Evolutionary conservation across 2,888 invertebrate species (phyloP), one percentile per base, ranked within the genome.

Genomic region (Graphium colonna): DNA sequence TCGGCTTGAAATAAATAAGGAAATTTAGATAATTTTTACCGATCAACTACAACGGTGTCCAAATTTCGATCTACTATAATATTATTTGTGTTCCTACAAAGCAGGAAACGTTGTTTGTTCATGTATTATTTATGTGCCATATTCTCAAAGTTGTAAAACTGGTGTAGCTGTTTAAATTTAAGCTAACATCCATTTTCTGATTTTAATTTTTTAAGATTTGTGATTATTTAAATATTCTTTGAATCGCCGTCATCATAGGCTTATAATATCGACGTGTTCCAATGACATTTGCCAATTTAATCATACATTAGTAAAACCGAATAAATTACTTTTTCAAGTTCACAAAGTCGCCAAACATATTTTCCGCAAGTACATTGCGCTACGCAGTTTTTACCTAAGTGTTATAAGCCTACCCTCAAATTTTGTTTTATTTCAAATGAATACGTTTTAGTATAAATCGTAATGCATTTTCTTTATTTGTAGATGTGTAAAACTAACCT

Each of bases 71-170:
- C n/a, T n/a, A n/a, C n/a, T n/a, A n/a, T n/a, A n/a, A n/a, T n/a
- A 13, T 33, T 38, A 26, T 39, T 26, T 15, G 16, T 9, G 28
- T 28, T n/a, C n/a, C n/a, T n/a, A 15, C 38, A 8, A 12, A 47
- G 26, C 15, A 26, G 47, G 26, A 47, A 47, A 47, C 15, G 10
- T 15, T 21, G 9, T 21, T n/a, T 13, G 21, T 43, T 13, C 9
- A 15, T 10, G 4, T 21, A 12, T 26, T 43, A 21, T 9, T 12
- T 21, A 3, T 26, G 12, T 42, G 18, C 8, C 5, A 21, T 21
- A 43, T 3, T 43, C 8, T 26, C 3, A 9, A 31, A 31, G 44
- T 44, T 10, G 44, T 15, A 44, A 16, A 44, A 44, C 44, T 31
- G 44, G 44, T 44, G 28, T 28, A 5, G 31, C 31, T 31, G 1